Percentiles rank a stretch among this genome's conserved stretches.
phyloP scores from a whole-genome alignment of 2,113 vertebrate genomes.

The Syngnathus typhle region DNA sequence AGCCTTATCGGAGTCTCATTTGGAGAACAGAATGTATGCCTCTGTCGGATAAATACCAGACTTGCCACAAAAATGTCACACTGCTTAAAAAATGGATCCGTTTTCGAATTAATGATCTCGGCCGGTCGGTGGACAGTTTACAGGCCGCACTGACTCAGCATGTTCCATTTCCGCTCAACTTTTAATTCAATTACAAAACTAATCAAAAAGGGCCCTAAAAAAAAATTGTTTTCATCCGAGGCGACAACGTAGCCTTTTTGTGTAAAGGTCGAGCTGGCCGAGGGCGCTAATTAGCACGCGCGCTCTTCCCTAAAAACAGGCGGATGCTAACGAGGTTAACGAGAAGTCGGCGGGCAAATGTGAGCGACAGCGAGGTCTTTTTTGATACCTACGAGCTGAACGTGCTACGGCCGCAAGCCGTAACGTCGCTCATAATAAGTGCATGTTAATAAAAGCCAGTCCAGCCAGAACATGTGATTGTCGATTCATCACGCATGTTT shows the following conservation, averaged over 20 bases:
- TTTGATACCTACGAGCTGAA: neutral
- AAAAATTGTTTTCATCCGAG: constrained; percentile 28
- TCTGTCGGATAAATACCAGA: constrained; percentile 2
- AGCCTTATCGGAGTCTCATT: neutral
- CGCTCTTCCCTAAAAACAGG: constrained; percentile 7
- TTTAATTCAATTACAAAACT: constrained; percentile 32
- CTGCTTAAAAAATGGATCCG: neutral
- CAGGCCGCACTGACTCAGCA: constrained; percentile 8
- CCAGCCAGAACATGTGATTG: neutral
- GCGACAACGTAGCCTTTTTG: constrained; percentile 15
- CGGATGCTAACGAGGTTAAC: constrained; percentile 15
- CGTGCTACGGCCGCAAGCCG: neutral
- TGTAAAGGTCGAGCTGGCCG: constrained; percentile 32
- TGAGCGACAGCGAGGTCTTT: neutral
- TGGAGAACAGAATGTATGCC: neutral
- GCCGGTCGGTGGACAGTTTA: neutral
- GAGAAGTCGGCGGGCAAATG: neutral
- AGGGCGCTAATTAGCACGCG: constrained; percentile 30
- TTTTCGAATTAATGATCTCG: constrained; percentile 6
- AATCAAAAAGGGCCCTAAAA: constrained; percentile 18
- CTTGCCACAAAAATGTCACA: neutral
- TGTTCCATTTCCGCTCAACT: constrained; percentile 13
- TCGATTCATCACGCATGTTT: neutral
- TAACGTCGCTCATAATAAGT: neutral
- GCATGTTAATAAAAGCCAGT: neutral